Base-by-base conservation (phyloP, 2,113 vertebrate genomes). In the Mastomys natalensis region DNA sequence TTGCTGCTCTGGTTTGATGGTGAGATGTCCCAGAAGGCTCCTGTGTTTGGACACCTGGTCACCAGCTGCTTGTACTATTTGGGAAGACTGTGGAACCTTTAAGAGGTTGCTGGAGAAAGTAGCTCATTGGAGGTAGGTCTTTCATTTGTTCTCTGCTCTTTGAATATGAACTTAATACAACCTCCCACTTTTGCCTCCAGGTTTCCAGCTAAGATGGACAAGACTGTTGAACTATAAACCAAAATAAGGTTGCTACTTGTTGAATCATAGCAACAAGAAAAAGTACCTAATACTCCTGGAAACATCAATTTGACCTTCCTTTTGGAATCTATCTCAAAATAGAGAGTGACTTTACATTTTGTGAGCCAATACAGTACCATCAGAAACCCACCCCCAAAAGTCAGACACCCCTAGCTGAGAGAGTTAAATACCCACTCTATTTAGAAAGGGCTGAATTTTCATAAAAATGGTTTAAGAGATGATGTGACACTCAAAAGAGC, bases 371-470 rank as follows among this genome's bases (percentile, higher is more conserved):
- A 82, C 13, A 43, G 9, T 40, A 84, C 34, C 3, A 24, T 37
- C 60, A n/a, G 58, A 72, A 53, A 24, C 60, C 72, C 19, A 90
- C 34, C 60, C 45, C 21, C 81, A 88, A 86, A 22, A 86, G 22
- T 72, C 64, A 64, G 43, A 90, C 86, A 77, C 21, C 13, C 16
- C n/a, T 93, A 70, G 43, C 43, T 43, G 29, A 70, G 93, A 88
- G 29, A 29, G 80, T 64, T 60, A 95, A 96, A 91, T 51, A 96
- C 58, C 26, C 45, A 19, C 29, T 68, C 72, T 15, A 58, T 17
- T 48, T 74, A 77, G 17, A 64, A 94, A 80, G 84, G 16, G 76
- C 40, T 80, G 58, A 81, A 66, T 92, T 94, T 96, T 90, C 58
- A 60, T n/a, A 37, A 93, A 94, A 60, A 22, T 16, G 80, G 45